Evolutionary conservation across 2,113 vertebrate genomes (phyloP).

Genomic region (Nanorana parkeri): DNA sequence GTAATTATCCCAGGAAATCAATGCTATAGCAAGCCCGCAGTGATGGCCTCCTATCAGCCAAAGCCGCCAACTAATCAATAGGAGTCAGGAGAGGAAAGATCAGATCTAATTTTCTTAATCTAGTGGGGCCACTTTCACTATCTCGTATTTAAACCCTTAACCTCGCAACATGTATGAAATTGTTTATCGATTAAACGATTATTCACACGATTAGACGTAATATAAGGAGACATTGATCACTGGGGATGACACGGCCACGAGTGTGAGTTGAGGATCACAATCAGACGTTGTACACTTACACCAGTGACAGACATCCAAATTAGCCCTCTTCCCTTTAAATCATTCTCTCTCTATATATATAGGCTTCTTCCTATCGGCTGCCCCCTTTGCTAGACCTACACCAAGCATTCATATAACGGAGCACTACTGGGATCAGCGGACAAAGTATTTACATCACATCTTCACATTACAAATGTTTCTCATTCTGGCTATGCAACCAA

Average conservation of each 20-base stretch:
- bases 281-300: too few relatives aligned
- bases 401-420: too few relatives aligned
- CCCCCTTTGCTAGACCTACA: too few relatives aligned
- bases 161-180: constrained; percentile 65
- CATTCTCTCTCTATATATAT: too few relatives aligned
- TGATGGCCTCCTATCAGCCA: constrained; percentile 14
- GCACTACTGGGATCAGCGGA: too few relatives aligned
- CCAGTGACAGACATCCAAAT: too few relatives aligned
- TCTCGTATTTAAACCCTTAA: constrained; percentile 32
- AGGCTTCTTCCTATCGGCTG: too few relatives aligned
- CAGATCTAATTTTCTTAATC: constrained; percentile 45
- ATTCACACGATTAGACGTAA: constrained; percentile 79
- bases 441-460: too few relatives aligned
- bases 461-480: too few relatives aligned
- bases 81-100: constrained; percentile 12
- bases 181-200: constrained; percentile 81
- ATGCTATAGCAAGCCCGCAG: neutral
- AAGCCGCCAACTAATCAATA: constrained; percentile 40
- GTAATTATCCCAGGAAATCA: constrained; percentile 9
- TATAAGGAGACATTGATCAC: constrained; percentile 74
- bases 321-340: too few relatives aligned
- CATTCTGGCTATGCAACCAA: too few relatives aligned
- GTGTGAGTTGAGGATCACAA: neutral
- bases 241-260: constrained; percentile 65
- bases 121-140: constrained; percentile 25